Evolutionary conservation across 2,113 vertebrate genomes (phyloP).

Genomic region (Catharus bicknelli): DNA sequence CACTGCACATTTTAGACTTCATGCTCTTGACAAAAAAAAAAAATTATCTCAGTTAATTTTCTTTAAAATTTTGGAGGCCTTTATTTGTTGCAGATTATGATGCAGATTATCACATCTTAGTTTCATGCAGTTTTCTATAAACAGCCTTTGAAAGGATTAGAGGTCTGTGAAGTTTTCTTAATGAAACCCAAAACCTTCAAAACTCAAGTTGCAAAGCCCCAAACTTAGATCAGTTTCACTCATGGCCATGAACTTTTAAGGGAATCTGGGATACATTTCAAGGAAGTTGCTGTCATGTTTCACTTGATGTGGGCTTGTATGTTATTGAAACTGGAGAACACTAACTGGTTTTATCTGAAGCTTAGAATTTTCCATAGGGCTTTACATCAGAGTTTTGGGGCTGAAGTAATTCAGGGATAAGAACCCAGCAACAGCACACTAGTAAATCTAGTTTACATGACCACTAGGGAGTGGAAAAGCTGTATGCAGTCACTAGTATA

Average conservation of each 20-base stretch:
- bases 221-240: background rate
- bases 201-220: constrained; percentile 15
- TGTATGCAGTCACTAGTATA: background rate
- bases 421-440: background rate
- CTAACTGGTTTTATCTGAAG: constrained; percentile 32
- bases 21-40: background rate
- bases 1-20: background rate
- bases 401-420: constrained; percentile 8
- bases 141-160: background rate
- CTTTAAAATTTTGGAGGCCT: background rate
- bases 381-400: constrained; percentile 11
- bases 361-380: constrained; percentile 10
- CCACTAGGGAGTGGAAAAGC: background rate
- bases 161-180: background rate
- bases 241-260: constrained; percentile 8
- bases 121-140: background rate
- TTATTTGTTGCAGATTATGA: background rate
- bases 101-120: background rate
- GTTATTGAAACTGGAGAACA: constrained; percentile 41
- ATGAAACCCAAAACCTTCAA: constrained; percentile 13
- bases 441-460: background rate
- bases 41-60: background rate
- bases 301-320: constrained; percentile 12
- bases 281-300: constrained; percentile 50
- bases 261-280: constrained; percentile 26